Evolutionary conservation across 2,888 invertebrate genomes (phyloP).

Genomic region (Phaonia tiefii): DNA sequence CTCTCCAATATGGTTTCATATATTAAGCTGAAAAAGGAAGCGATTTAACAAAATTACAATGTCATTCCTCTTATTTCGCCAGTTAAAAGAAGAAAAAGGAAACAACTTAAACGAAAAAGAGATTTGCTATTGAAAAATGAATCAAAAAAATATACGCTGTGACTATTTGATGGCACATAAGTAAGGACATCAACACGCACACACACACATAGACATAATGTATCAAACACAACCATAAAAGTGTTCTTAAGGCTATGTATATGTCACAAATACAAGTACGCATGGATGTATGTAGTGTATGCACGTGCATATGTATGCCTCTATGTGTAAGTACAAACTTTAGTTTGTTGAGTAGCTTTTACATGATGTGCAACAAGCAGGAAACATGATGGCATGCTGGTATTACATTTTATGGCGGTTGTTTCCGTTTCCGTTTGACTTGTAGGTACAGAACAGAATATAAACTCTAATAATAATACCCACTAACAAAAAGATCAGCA

Average conservation of each 20-base stretch:
- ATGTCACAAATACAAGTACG: background rate
- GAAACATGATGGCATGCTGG: constrained; percentile 67
- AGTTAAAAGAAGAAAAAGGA: background rate
- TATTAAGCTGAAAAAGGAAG: constrained; percentile 56
- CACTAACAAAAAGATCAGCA: constrained; percentile 1
- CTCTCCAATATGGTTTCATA: background rate
- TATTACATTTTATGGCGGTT: constrained; percentile 67
- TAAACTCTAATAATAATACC: constrained; percentile 39
- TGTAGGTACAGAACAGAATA: constrained; percentile 58
- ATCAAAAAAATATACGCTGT: background rate
- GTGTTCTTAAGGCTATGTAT: constrained; percentile 1
- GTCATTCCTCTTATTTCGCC: constrained; percentile 53
- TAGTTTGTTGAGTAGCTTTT: constrained; percentile 62
- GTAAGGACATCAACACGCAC: constrained; percentile 16
- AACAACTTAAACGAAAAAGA: background rate
- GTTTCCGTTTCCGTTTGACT: constrained; percentile 70
- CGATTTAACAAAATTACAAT: constrained; percentile 65
- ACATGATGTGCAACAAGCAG: constrained; percentile 67
- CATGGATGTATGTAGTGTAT: constrained; percentile 18
- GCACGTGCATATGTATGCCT: constrained; percentile 17
- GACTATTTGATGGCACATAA: constrained; percentile 28
- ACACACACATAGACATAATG: background rate
- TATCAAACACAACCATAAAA: constrained; percentile 10
- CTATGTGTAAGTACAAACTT: constrained; percentile 6
- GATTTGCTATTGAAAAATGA: constrained; percentile 15